phyloP scores from a whole-genome alignment of 1,140 invertebrate species.

The Lepidurus arcticus region DNA sequence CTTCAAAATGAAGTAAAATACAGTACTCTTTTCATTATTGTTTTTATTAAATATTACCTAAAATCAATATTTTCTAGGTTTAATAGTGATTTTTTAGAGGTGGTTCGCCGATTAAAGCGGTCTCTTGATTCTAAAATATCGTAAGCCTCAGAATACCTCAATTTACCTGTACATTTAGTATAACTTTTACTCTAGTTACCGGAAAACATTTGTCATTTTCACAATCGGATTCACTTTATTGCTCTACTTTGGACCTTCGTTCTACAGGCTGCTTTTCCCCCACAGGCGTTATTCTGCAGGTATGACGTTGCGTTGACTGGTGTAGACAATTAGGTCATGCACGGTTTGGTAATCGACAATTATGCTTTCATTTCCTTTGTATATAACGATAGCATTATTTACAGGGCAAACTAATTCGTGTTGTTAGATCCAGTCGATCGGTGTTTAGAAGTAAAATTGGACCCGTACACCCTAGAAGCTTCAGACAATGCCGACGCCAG shows the following conservation, averaged over 20 bases:
- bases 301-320: slow-evolving; percentile 55
- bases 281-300: slow-evolving; percentile 44
- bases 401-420: background rate
- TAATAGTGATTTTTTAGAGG: background rate
- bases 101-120: background rate
- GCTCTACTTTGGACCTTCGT: slow-evolving; percentile 57
- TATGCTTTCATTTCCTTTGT: background rate
- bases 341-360: background rate
- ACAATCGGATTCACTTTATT: slow-evolving; percentile 55
- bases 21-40: background rate
- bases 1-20: slow-evolving; percentile 4
- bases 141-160: slow-evolving; percentile 34
- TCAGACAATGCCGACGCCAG: slow-evolving; percentile 50
- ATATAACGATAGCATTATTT: background rate
- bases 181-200: slow-evolving; percentile 50
- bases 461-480: background rate
- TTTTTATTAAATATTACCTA: background rate
- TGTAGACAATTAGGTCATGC: slow-evolving; percentile 54
- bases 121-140: slow-evolving; percentile 18
- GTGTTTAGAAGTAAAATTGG: background rate
- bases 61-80: background rate
- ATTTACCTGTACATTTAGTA: background rate
- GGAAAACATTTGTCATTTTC: slow-evolving; percentile 57
- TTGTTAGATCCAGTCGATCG: background rate
- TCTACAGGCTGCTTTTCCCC: slow-evolving; percentile 57